These are phyloP conservation scores for Erpornis zantholeuca DNA, from an alignment of 2,113 vertebrate genomes.

Conservation along the genomic window DNA sequence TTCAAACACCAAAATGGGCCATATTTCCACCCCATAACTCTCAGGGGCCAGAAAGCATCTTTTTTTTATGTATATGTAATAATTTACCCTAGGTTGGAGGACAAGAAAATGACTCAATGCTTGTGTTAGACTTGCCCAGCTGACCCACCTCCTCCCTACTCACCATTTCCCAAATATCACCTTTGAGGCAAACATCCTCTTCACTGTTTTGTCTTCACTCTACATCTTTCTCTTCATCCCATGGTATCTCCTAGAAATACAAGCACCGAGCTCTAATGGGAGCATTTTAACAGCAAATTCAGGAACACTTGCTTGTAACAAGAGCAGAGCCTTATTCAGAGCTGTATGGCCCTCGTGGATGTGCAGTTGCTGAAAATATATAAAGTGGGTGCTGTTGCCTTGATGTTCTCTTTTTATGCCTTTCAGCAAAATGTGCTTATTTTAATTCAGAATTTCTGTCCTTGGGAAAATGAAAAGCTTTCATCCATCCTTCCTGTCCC, in stretches of 20 bases:
- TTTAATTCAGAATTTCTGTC: not conserved
- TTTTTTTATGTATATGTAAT: not conserved
- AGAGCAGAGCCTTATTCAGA: not conserved
- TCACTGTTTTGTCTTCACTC: not conserved
- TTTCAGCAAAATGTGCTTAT: not conserved
- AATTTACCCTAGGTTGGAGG: not conserved
- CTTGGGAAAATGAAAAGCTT: not conserved
- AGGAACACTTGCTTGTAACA: not conserved
- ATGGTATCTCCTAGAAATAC: not conserved
- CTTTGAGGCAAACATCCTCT: not conserved
- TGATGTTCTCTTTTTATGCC: not conserved
- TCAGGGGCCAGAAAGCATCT: not conserved
- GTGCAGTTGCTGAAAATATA: not conserved
- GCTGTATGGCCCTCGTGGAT: not conserved
- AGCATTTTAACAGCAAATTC: not conserved
- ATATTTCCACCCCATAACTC: not conserved
- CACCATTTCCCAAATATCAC: not conserved
- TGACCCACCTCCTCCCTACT: not conserved
- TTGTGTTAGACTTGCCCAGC: not conserved
- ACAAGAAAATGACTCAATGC: not conserved
- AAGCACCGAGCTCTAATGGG: not conserved
- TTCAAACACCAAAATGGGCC: not conserved
- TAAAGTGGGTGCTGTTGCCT: not conserved
- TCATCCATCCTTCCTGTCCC: not conserved
- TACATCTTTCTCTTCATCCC: fast-evolving